These are phyloP conservation scores for Micoletzkya japonica DNA, from an alignment of 2,888 invertebrate genomes.

Conservation along the genomic window DNA sequence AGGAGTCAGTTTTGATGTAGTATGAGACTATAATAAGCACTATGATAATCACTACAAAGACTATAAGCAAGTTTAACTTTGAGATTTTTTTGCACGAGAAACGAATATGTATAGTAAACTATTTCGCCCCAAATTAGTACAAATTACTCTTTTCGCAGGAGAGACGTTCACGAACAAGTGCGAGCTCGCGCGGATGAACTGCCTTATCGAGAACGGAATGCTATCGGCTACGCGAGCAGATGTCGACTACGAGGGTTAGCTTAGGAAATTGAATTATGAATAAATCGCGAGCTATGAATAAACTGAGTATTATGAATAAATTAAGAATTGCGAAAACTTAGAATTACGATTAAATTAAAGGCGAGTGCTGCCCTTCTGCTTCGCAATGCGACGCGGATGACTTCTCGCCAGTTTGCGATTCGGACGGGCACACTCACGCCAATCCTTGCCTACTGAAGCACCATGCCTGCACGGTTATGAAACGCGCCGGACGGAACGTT, in stretches of 20 bases:
- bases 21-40: no score
- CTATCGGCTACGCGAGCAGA: background rate
- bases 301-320: no score
- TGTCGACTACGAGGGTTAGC: background rate
- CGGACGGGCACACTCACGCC: constrained; percentile 1
- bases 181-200: background rate
- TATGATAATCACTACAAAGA: no score
- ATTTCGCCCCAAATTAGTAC: background rate
- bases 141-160: background rate
- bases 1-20: no score
- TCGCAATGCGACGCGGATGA: background rate
- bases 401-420: constrained; percentile 7
- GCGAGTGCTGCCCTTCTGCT: background rate
- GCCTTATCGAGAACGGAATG: background rate
- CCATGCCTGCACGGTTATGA: background rate
- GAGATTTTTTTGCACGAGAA: no score
- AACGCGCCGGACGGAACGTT: background rate
- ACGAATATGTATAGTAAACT: no score
- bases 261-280: no score
- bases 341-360: constrained; percentile 1
- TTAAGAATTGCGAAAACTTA: no score
- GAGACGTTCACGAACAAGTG: background rate
- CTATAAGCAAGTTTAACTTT: no score
- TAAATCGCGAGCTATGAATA: no score
- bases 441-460: background rate